Base-by-base conservation (phyloP, 1,140 invertebrate genomes). In the Cydia strobilella region DNA sequence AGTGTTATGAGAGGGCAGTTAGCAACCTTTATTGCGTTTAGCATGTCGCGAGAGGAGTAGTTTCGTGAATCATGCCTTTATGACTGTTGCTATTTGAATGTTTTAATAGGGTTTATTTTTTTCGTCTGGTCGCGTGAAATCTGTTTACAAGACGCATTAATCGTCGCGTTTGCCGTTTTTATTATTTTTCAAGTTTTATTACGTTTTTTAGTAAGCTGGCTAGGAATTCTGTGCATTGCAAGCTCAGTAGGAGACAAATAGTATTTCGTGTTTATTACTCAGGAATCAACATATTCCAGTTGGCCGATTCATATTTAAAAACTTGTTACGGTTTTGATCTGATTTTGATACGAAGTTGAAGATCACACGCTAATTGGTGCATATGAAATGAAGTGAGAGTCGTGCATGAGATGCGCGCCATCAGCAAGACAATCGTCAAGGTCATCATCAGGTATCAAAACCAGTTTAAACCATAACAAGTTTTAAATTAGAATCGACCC, bases 21-120 rank as follows among this genome's bases (percentile, higher is more conserved):
- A 86, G 84, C 80, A 82, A 87, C 87, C 88, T 88, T 90, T 91
- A 91, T 88, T 90, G 83, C 86, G 75, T 87, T 87, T 81, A 84
- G 80, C 79, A 86, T 83, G 83, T 81, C 79, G 79, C 81, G 80
- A 75, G 80, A 75, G 76, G 77, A 77, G 78, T 73, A 74, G 76
- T 82, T 82, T 72, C 73, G 77, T 89, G 82, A 85, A 77, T 84
- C 81, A 89, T 85, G 77, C 65, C 65, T 35, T 69, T 69, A 69
- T 69, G 65, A 23, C 65, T 18, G 23, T 27, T 31, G 65, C n/a
- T 15, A 69, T 69, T 69, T 69, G 65, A 69, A 69, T 69, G 54
- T 69, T 69, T 69, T 69, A 69, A 69, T 69, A 69, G 65, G 27
- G 4, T 65, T 65, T 65, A 6, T 63, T 31, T 27, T 27, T 65